Conservation (phyloP, 2,888 invertebrate species). For the Aquatica leii region DNA sequence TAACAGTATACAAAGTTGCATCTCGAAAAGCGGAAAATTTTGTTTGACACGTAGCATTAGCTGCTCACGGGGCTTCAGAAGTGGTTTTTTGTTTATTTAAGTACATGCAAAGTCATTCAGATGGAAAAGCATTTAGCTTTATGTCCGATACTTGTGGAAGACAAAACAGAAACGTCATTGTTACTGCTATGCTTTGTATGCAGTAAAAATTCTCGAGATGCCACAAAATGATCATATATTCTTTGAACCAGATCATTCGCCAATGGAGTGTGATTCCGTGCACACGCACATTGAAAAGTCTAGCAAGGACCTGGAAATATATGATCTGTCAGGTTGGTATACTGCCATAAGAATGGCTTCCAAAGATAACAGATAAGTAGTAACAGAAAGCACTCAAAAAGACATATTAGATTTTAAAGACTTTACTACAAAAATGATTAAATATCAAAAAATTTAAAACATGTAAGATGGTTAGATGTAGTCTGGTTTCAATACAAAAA, state of each 20-base stretch:
- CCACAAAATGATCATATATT: neutral
- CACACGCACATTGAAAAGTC: neutral
- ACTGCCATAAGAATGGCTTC: neutral
- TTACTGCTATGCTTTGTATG: neutral
- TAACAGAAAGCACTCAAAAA: neutral
- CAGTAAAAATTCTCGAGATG: neutral
- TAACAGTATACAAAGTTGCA: too few relatives aligned
- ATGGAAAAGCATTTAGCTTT: neutral
- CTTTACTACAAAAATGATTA: neutral
- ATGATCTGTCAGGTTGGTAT: neutral
- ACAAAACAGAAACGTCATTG: too few relatives aligned
- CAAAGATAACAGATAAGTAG: neutral
- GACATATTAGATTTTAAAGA: neutral
- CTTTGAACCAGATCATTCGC: neutral
- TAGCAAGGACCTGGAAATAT: constrained; percentile 1
- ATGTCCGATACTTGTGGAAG: too few relatives aligned
- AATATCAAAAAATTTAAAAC: neutral
- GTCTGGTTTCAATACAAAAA: neutral
- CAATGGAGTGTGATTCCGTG: neutral
- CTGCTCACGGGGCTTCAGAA: too few relatives aligned
- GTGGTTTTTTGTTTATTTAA: too few relatives aligned
- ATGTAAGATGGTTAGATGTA: neutral
- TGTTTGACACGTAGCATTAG: too few relatives aligned
- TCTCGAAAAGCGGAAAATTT: too few relatives aligned
- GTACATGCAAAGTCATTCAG: too few relatives aligned